Evolutionary conservation across 2,113 vertebrate species (phyloP).

Genomic region (Ictalurus furcatus): DNA sequence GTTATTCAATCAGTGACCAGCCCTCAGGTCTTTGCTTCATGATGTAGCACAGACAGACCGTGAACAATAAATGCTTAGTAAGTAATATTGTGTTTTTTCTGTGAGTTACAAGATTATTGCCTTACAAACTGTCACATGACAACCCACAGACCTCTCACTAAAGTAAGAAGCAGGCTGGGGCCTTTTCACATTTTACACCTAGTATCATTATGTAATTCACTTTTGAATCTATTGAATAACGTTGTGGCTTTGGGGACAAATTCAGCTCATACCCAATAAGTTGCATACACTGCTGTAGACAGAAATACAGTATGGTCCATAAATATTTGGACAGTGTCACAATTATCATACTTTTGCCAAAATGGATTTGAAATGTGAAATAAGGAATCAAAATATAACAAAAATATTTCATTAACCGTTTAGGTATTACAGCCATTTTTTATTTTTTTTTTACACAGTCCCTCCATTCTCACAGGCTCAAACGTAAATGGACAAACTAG

Average conservation of each 20-base stretch:
- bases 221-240: background rate
- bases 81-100: background rate
- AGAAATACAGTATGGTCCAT: background rate
- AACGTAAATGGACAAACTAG: too few species aligned
- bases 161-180: background rate
- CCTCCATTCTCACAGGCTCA: too few species aligned
- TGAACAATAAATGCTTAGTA: background rate
- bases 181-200: background rate
- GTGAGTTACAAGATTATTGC: background rate
- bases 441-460: too few species aligned
- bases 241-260: background rate
- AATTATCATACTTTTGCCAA: too few species aligned
- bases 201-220: background rate
- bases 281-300: background rate
- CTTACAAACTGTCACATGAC: background rate
- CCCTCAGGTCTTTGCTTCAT: background rate
- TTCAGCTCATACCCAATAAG: background rate
- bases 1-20: slow-evolving; percentile 16
- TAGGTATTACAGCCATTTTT: too few species aligned
- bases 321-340: background rate
- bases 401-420: too few species aligned
- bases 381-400: too few species aligned
- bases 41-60: background rate
- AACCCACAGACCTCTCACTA: background rate
- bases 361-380: too few species aligned